Conservation (phyloP, 2,113 vertebrate genomes). For the Sorex fumeus region DNA sequence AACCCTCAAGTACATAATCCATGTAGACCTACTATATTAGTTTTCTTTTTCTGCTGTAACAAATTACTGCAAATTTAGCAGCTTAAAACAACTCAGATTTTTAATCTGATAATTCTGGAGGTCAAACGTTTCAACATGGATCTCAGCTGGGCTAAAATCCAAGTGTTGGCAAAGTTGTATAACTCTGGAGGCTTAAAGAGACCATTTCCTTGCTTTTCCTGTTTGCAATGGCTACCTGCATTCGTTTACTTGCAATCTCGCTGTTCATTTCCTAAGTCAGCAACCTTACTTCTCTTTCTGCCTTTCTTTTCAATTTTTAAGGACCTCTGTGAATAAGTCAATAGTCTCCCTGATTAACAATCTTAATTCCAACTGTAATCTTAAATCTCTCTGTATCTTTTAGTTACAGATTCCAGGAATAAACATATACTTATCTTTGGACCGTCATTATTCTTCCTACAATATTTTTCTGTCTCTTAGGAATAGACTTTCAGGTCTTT, state of each 20-base stretch:
- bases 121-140: not conserved
- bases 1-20: not conserved
- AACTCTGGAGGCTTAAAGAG: not conserved
- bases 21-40: not conserved
- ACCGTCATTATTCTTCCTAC: not conserved
- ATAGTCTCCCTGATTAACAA: not conserved
- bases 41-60: not conserved
- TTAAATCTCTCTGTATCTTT: not conserved
- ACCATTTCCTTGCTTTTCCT: not conserved
- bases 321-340: not conserved
- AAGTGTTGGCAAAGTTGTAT: not conserved
- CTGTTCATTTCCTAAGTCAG: not conserved
- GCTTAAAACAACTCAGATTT: conserved; percentile 2
- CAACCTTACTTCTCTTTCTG: not conserved
- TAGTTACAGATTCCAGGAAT: not conserved
- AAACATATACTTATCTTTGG: not conserved
- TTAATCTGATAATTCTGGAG: not conserved
- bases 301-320: conserved; percentile 7
- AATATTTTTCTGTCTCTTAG: not conserved
- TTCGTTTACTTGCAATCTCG: not conserved
- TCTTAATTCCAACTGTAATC: not conserved
- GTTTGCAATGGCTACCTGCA: not conserved
- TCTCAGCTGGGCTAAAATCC: not conserved
- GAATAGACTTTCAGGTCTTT: not conserved
- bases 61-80: not conserved